Evolutionary conservation across 2,888 invertebrate species (phyloP).

Genomic region (Apamea epomidion): DNA sequence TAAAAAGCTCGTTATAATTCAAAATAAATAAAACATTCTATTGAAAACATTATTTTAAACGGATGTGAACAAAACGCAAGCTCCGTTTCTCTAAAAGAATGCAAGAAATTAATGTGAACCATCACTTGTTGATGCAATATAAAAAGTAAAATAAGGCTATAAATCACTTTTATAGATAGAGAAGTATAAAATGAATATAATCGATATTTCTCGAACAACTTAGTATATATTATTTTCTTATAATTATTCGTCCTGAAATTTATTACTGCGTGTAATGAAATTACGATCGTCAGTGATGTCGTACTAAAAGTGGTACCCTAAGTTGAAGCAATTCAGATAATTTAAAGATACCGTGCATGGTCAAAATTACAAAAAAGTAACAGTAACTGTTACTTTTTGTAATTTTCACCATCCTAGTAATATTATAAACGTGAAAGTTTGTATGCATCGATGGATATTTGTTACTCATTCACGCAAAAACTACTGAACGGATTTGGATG

Average conservation of each 20-base stretch:
- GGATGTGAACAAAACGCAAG: slow-evolving; percentile 45
- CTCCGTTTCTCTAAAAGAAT: slow-evolving; percentile 9
- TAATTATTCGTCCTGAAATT: not conserved
- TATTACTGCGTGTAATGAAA: slow-evolving; percentile 17
- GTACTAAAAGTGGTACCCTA: not conserved
- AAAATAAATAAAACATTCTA: not conserved
- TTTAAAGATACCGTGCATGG: not conserved
- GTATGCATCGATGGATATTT: no score
- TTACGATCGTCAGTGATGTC: slow-evolving; percentile 3
- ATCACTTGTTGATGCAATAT: not conserved
- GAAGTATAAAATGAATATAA: no score
- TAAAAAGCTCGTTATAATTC: not conserved
- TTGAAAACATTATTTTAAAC: not conserved
- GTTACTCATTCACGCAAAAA: no score
- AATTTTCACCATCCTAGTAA: not conserved
- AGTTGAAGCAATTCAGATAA: not conserved
- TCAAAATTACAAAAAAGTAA: no score
- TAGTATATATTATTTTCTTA: not conserved
- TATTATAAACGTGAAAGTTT: no score
- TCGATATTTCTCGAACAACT: not conserved
- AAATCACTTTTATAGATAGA: accelerated
- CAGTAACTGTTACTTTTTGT: not conserved
- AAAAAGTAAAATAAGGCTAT: not conserved
- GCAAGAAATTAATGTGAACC: not conserved
- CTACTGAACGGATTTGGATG: no score